A percentile compares a stretch with the other conserved stretches of the same genome.
These are phyloP conservation scores for Ceratoteleas bidentatus DNA, from an alignment of 1,140 invertebrate genomes.

Conservation along the genomic window DNA sequence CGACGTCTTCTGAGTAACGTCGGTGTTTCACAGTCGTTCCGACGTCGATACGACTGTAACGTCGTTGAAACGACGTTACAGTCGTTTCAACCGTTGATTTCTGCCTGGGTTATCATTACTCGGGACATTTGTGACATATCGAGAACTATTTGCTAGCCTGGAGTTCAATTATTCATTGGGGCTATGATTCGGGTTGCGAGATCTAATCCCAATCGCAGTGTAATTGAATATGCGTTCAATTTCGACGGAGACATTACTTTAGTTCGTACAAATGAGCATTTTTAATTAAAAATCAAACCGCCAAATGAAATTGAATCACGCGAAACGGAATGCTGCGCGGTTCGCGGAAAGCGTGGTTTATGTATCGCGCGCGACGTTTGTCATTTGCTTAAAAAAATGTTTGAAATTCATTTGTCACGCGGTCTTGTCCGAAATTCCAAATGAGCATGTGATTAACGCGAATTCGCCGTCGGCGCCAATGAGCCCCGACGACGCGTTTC, in stretches of 20 bases:
- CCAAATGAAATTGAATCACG: slow-evolving; percentile 22
- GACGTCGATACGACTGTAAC: no score
- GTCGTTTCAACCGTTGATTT: no score
- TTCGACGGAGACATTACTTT: slow-evolving; percentile 22
- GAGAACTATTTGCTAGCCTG: slow-evolving; percentile 6
- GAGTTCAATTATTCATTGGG: slow-evolving; percentile 23
- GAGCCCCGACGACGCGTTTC: slow-evolving; percentile 7
- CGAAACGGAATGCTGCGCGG: not conserved
- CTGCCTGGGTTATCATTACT: slow-evolving; percentile 16
- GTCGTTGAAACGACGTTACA: no score
- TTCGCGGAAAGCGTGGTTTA: slow-evolving; percentile 10
- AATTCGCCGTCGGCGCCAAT: slow-evolving; percentile 17
- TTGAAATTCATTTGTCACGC: slow-evolving; percentile 27
- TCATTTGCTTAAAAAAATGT: slow-evolving; percentile 33
- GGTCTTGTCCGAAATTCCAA: slow-evolving; percentile 12
- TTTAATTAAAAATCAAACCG: slow-evolving; percentile 36
- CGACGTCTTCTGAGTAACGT: no score
- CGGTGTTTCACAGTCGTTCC: no score
- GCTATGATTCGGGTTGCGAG: slow-evolving; percentile 7
- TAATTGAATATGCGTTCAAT: slow-evolving; percentile 39
- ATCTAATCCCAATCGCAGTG: slow-evolving; percentile 27
- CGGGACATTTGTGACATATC: slow-evolving; percentile 14
- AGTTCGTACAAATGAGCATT: slow-evolving; percentile 14
- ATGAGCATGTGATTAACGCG: slow-evolving; percentile 33
- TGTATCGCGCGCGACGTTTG: not conserved